Percentiles rank a stretch among this genome's conserved stretches.
Evolutionary conservation across 2,113 vertebrate species (phyloP).

Genomic region (Riparia riparia): DNA sequence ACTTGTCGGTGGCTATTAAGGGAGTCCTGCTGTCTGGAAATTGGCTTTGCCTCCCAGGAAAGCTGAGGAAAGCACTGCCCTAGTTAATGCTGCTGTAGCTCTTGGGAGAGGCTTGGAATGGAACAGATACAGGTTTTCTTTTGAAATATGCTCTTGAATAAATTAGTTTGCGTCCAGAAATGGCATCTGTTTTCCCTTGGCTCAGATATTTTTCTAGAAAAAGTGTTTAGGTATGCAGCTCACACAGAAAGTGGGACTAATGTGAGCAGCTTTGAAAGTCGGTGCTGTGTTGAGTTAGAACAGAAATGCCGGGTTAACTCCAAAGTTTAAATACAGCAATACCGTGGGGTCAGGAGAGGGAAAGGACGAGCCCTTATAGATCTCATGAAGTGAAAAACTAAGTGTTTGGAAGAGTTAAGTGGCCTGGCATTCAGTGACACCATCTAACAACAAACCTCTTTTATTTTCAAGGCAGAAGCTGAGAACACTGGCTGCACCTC

Average conservation of each 20-base stretch:
- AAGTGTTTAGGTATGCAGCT: slow-evolving; percentile 27
- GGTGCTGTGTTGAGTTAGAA: not conserved
- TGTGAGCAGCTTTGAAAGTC: not conserved
- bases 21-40: slow-evolving; percentile 50
- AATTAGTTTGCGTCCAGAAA: slow-evolving; percentile 57
- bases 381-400: not conserved
- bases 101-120: not conserved
- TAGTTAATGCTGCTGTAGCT: not conserved
- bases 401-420: not conserved
- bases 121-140: slow-evolving; percentile 18
- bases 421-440: not conserved
- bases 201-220: not conserved
- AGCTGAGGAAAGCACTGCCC: slow-evolving; percentile 35
- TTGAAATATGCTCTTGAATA: slow-evolving; percentile 43
- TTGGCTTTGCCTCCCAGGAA: slow-evolving; percentile 38
- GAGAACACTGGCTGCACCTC: not conserved
- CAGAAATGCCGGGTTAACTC: not conserved
- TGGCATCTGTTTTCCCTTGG: slow-evolving; percentile 64
- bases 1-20: not conserved
- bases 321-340: not conserved
- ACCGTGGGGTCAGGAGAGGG: not conserved
- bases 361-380: accelerated
- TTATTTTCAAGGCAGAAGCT: not conserved
- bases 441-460: not conserved
- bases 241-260: not conserved